phyloP scores from a whole-genome alignment of 2,888 invertebrate species.

The Xestia rhomboidea region DNA sequence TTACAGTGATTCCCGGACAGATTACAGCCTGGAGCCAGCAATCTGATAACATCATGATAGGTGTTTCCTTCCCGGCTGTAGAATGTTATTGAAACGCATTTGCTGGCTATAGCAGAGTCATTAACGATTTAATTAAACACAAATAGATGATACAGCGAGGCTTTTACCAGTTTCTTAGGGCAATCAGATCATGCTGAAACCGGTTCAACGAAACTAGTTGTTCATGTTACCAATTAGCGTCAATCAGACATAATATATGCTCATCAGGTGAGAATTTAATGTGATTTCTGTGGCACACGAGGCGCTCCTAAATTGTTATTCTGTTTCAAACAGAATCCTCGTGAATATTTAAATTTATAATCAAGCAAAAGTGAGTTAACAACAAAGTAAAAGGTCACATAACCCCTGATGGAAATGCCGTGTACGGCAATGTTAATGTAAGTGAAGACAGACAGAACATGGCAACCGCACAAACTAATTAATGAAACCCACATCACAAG shows the following conservation, averaged over 20 bases:
- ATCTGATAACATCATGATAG: slow-evolving; percentile 47
- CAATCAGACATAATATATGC: slow-evolving; percentile 57
- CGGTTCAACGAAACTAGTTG: slow-evolving; percentile 58
- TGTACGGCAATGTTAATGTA: slow-evolving; percentile 49
- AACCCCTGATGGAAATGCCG: slow-evolving; percentile 55
- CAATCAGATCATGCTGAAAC: slow-evolving; percentile 60
- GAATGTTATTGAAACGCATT: slow-evolving; percentile 49
- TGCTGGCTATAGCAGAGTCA: slow-evolving; percentile 45
- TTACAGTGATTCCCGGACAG: slow-evolving; percentile 37
- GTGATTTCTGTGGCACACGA: slow-evolving; percentile 49
- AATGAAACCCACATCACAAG: slow-evolving; percentile 56
- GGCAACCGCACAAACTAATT: slow-evolving; percentile 55
- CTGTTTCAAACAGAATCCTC: slow-evolving; percentile 62
- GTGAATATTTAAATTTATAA: slow-evolving; percentile 70
- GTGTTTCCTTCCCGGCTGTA: slow-evolving; percentile 43
- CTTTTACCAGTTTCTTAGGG: slow-evolving; percentile 54
- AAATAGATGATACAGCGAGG: slow-evolving; percentile 51
- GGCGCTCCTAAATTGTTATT: slow-evolving; percentile 52
- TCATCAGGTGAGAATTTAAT: slow-evolving; percentile 65
- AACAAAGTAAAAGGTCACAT: slow-evolving; percentile 53
- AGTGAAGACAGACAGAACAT: slow-evolving; percentile 55
- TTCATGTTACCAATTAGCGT: slow-evolving; percentile 65
- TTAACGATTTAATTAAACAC: slow-evolving; percentile 64
- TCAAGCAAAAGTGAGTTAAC: slow-evolving; percentile 60
- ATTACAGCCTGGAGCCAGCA: slow-evolving; percentile 37